Base-by-base conservation (phyloP, 2,888 invertebrate genomes). In the Exephanes ischioxanthus region DNA sequence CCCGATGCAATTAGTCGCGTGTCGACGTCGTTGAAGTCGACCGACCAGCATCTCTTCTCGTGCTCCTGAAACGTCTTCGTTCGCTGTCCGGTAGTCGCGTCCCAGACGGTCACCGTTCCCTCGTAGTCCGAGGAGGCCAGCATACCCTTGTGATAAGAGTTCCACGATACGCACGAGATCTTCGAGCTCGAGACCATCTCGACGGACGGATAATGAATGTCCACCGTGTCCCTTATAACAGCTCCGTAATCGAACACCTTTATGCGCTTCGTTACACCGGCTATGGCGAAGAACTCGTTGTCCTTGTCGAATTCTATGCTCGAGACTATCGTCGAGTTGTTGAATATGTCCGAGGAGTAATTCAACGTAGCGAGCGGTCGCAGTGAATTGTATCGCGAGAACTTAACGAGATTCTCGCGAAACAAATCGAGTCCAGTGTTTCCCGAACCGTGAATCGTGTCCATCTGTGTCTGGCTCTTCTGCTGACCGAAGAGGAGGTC, bases 241-340 rank as follows among this genome's bases (percentile, higher is more conserved):
- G 97, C 96, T 61, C 96, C 96, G 94, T 98, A 99, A 93, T 99
- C 98, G 94, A 97, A 99, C 75, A 98, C 97, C 95, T 99, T 99
- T 82, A 99, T 99, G 85, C 98, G 96, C 93, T 98, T 98, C 0
- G 98, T 98, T 14, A 99, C 98, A 3, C 99, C 99, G 48, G 99
- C 99, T 89, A 99, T 98, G 0, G 99, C 99, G 94, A 99, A 98
- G 94, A 97, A 97, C 94, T 99, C 98, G 93, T 98, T 97, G 94
- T 99, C 99, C 94, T 98, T 98, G 93, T 99, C 99, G 94, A 99
- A 99, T 94, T 99, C 99, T 89, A 99, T 98, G 90, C 98, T 98
- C 33, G 97, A 97, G 5, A 97, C 97, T 87, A 98, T 97, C 5
- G 97, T 97, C 3, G 97, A 97, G 92, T 97, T 97, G 93, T 97